Evolutionary conservation across 2,113 vertebrate genomes (phyloP).

Genomic region (Brienomyrus longianalis): DNA sequence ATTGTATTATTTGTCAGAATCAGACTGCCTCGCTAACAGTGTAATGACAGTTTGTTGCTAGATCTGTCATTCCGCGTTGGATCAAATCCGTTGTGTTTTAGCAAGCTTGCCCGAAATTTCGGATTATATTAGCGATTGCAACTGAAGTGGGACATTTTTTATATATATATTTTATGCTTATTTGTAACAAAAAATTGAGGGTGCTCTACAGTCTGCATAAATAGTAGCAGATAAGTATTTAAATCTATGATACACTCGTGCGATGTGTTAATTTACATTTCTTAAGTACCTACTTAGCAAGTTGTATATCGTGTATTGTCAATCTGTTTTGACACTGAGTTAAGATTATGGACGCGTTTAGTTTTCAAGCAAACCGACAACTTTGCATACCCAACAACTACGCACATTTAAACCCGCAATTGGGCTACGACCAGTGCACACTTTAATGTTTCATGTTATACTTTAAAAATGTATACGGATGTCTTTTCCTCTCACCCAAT

Average conservation of each 20-base stretch:
- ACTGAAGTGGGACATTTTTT: background rate
- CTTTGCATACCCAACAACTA: background rate
- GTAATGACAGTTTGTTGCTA: background rate
- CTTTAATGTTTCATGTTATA: background rate
- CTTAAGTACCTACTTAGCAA: background rate
- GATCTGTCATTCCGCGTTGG: background rate
- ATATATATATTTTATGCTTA: background rate
- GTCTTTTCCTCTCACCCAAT: background rate
- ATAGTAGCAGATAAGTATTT: background rate
- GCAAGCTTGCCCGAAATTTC: background rate
- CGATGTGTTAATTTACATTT: background rate
- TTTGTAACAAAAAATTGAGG: background rate
- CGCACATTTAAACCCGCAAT: background rate
- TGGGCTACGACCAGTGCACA: background rate
- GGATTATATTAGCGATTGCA: background rate
- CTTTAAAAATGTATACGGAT: background rate
- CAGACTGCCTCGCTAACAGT: background rate
- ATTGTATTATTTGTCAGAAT: background rate
- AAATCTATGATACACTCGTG: background rate
- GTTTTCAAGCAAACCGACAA: background rate
- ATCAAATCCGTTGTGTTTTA: background rate
- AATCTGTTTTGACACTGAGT: background rate
- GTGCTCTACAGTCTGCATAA: background rate
- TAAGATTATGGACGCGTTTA: background rate
- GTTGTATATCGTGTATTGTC: background rate